phyloP scores from a whole-genome alignment of 2,888 invertebrate species.

The Bombylius discolor region DNA sequence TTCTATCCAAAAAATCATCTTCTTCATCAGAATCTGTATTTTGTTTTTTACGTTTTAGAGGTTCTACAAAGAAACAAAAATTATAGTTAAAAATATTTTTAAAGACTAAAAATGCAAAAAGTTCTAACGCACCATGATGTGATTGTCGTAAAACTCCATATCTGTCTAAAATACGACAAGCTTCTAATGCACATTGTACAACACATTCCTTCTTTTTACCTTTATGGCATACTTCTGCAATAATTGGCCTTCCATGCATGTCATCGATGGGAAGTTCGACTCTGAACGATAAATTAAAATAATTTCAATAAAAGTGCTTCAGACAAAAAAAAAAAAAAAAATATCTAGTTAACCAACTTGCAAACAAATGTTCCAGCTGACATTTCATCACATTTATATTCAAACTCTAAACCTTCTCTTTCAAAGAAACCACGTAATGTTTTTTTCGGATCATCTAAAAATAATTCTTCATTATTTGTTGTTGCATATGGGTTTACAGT shows the following conservation, averaged over 20 bases:
- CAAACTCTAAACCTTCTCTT: slow-evolving; percentile 73
- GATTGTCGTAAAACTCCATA: slow-evolving; percentile 76
- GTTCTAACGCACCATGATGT: slow-evolving; percentile 53
- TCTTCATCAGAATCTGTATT: slow-evolving; percentile 87
- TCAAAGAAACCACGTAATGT: slow-evolving; percentile 89
- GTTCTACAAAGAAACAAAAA: slow-evolving; percentile 42
- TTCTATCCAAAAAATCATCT: slow-evolving; percentile 88
- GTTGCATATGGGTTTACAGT: slow-evolving; percentile 72
- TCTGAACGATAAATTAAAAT: slow-evolving; percentile 35
- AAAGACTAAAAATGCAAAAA: background rate
- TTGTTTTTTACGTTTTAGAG: slow-evolving; percentile 62
- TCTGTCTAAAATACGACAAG: slow-evolving; percentile 80
- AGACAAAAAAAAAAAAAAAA: no score
- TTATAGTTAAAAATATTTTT: background rate
- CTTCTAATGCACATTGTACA: slow-evolving; percentile 84
- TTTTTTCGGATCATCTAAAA: slow-evolving; percentile 90
- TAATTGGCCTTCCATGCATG: slow-evolving; percentile 56
- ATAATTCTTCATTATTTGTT: slow-evolving; percentile 75
- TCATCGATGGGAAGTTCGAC: slow-evolving; percentile 71
- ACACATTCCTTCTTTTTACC: slow-evolving; percentile 94
- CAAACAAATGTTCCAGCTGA: slow-evolving; percentile 78
- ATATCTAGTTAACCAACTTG: slow-evolving; percentile 37
- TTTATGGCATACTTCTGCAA: slow-evolving; percentile 74
- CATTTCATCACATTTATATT: slow-evolving; percentile 76
- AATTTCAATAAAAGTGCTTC: slow-evolving; percentile 4